phyloP scores from a whole-genome alignment of 2,113 vertebrate genomes.

The Nematolebias whitei region DNA sequence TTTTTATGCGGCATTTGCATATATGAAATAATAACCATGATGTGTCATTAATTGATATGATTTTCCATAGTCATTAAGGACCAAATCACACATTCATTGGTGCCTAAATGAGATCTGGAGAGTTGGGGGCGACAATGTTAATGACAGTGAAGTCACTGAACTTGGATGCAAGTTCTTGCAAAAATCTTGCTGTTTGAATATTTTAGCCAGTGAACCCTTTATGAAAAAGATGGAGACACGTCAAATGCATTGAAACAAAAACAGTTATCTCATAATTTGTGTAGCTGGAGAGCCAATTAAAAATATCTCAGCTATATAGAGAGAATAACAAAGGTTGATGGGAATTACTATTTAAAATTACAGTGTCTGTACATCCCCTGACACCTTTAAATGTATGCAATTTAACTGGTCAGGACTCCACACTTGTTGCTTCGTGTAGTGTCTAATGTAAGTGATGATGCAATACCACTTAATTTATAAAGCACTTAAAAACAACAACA shows the following conservation, averaged over 20 bases:
- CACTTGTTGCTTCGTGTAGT: slow-evolving; percentile 63
- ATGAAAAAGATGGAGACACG: slow-evolving; percentile 23
- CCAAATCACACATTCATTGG: slow-evolving; percentile 46
- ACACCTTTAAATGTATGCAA: slow-evolving; percentile 47
- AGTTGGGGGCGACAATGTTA: slow-evolving; percentile 28
- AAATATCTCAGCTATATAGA: slow-evolving; percentile 30
- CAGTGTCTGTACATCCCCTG: slow-evolving; percentile 47
- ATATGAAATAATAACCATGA: slow-evolving; percentile 77
- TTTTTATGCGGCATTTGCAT: slow-evolving; percentile 78
- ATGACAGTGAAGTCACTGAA: slow-evolving; percentile 17
- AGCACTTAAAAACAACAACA: too few relatives aligned
- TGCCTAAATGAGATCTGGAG: slow-evolving; percentile 45
- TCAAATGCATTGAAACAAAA: slow-evolving; percentile 36
- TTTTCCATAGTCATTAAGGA: slow-evolving; percentile 68
- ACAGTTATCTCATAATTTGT: slow-evolving; percentile 62
- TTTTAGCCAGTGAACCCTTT: slow-evolving; percentile 16
- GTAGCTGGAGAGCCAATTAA: slow-evolving; percentile 58
- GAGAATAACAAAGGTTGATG: slow-evolving; percentile 38
- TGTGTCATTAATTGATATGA: slow-evolving; percentile 81
- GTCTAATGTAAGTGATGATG: slow-evolving; percentile 65
- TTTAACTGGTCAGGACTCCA: slow-evolving; percentile 70
- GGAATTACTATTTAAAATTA: slow-evolving; percentile 49
- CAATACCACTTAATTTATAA: too few relatives aligned
- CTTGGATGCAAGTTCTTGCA: slow-evolving; percentile 5
- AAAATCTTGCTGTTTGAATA: slow-evolving; percentile 1